phyloP scores from a whole-genome alignment of 2,113 vertebrate species.

The Pelecanoides urinatrix region DNA sequence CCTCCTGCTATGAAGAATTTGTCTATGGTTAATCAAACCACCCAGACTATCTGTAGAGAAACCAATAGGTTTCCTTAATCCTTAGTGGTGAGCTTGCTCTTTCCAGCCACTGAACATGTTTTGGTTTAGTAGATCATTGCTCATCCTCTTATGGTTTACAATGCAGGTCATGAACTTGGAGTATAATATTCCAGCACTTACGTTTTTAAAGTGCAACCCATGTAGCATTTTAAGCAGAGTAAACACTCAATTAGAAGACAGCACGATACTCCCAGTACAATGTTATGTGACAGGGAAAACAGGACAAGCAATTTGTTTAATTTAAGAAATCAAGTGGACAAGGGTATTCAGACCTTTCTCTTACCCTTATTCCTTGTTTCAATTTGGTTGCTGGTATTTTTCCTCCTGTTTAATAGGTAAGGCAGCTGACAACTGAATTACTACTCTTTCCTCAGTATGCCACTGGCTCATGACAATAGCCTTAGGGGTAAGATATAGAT shows the following conservation, averaged over 20 bases:
- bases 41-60: not conserved
- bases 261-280: not conserved
- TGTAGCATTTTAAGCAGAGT: conserved; percentile 16
- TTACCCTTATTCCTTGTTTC: conserved; percentile 68
- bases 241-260: conserved; percentile 56
- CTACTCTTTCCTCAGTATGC: conserved; percentile 84
- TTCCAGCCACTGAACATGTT: conserved; percentile 2
- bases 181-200: conserved; percentile 22
- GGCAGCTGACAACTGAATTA: conserved; percentile 99
- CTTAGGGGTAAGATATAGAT: conserved; percentile 97
- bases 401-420: conserved; percentile 83
- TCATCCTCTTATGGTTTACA: conserved; percentile 30
- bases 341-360: conserved; percentile 59
- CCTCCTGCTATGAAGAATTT: not conserved
- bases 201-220: conserved; percentile 40
- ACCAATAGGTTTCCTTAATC: not conserved
- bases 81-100: not conserved
- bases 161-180: conserved; percentile 50
- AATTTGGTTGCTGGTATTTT: conserved; percentile 70
- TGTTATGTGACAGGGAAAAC: conserved; percentile 58
- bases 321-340: conserved; percentile 68
- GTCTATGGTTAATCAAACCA: not conserved
- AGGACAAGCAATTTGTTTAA: conserved; percentile 56
- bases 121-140: conserved; percentile 19
- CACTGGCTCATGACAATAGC: conserved; percentile 98